Conservation (phyloP, 2,888 invertebrate genomes). For the Drosophila melanocephala region DNA sequence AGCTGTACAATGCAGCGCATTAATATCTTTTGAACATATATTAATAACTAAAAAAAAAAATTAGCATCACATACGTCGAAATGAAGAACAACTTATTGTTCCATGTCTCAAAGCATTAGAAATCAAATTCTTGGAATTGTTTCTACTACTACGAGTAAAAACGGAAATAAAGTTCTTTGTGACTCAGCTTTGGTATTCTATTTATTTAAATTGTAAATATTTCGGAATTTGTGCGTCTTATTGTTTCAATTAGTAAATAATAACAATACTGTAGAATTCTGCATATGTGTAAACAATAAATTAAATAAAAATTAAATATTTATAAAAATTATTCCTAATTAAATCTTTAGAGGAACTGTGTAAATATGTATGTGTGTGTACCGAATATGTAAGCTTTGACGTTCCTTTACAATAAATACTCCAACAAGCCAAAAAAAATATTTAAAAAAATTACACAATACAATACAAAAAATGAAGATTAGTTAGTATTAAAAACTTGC, state of each 20-base stretch:
- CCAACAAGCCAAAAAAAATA: slow-evolving; percentile 27
- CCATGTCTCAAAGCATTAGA: neutral
- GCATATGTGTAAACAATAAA: slow-evolving; percentile 51
- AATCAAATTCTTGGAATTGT: neutral
- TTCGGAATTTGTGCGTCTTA: neutral
- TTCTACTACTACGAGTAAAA: neutral
- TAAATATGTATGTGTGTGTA: slow-evolving; percentile 55
- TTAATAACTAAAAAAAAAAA: neutral
- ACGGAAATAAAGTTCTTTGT: neutral
- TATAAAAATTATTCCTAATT: slow-evolving; percentile 13
- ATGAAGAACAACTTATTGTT: neutral
- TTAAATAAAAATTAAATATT: slow-evolving; percentile 6
- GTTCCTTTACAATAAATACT: slow-evolving; percentile 52
- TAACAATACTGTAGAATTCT: slow-evolving; percentile 29
- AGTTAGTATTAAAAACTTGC: slow-evolving; percentile 64
- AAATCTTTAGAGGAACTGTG: slow-evolving; percentile 49
- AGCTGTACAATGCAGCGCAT: slow-evolving; percentile 7
- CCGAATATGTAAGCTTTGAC: slow-evolving; percentile 33
- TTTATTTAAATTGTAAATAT: slow-evolving; percentile 41
- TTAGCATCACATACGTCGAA: neutral
- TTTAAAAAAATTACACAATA: neutral
- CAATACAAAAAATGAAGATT: slow-evolving; percentile 25
- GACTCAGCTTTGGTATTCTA: neutral
- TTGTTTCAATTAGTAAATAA: slow-evolving; percentile 3
- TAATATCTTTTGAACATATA: slow-evolving; percentile 5